phyloP scores from a whole-genome alignment of 2,797 vertebrate genomes.

The Trachurus trachurus region DNA sequence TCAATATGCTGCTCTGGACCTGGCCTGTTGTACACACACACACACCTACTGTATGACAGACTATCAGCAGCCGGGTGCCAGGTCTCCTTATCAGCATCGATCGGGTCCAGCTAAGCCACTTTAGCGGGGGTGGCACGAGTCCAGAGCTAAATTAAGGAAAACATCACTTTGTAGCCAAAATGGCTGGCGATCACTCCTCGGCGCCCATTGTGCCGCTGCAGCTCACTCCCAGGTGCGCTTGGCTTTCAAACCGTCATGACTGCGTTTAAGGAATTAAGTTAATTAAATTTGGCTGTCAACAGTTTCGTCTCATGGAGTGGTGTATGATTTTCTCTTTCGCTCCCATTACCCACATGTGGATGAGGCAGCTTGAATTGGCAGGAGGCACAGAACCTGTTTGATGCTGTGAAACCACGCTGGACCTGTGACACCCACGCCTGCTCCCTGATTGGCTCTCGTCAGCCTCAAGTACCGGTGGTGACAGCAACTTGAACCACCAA shows the following conservation, averaged over 20 bases:
- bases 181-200: slow-evolving; percentile 12
- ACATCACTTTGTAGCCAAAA: slow-evolving; percentile 65
- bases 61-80: slow-evolving; percentile 45
- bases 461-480: no score
- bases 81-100: slow-evolving; percentile 69
- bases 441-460: no score
- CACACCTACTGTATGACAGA: slow-evolving; percentile 16
- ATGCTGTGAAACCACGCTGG: no score
- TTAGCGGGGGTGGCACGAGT: slow-evolving; percentile 58
- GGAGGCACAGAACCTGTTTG: neutral
- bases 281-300: slow-evolving; percentile 47
- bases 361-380: slow-evolving; percentile 2
- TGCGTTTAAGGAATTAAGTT: slow-evolving; percentile 45
- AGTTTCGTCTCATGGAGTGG: slow-evolving; percentile 13
- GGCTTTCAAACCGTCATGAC: slow-evolving; percentile 25
- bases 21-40: slow-evolving; percentile 41
- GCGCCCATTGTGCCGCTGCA: slow-evolving; percentile 35
- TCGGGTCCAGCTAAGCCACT: slow-evolving; percentile 58
- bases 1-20: slow-evolving; percentile 55
- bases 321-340: slow-evolving; percentile 27
- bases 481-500: no score
- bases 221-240: slow-evolving; percentile 42
- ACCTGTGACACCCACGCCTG: no score
- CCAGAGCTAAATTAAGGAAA: slow-evolving; percentile 67
- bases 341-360: slow-evolving; percentile 9